Base-by-base conservation (phyloP, 2,113 vertebrate species). In the Sakesphorus luctuosus region DNA sequence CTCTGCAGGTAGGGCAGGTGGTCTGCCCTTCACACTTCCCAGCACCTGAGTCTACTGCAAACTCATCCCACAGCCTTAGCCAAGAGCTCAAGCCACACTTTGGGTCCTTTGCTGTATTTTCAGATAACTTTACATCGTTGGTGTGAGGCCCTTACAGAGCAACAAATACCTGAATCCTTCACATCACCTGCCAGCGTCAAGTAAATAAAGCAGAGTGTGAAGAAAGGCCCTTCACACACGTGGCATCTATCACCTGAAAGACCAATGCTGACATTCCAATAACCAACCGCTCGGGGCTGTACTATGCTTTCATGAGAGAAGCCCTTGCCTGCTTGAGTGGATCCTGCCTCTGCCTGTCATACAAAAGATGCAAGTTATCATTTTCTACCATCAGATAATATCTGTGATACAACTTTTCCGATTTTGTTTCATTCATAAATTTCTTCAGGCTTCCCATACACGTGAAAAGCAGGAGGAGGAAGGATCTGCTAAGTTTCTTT, bases 371-470 rank as follows among this genome's bases (percentile, higher is more conserved):
- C 6, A 62, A 86, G 31, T 63, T 73, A 67, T 8, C 40, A 4
- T 68, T 61, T 83, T 80, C 62, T 76, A 46, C 43, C 20, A 10
- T 18, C 47, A 26, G 18, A 58, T 35, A 69, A 40, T 31, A 16
- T 3, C 33, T 29, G 19, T 36, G 10, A 65, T 4, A 43, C 1
- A 0, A 35, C 19, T 46, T 65, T 9, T 15, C 47, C 29, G 28
- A 33, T 35, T 49, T 49, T 33, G 80, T 35, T 26, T 16, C 73
- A 93, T 94, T 87, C 93, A 95, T 43, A 81, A 78, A 68, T 89
- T 44, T 80, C 55, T 93, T 78, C 61, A 63, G 69, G 38, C 25
- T 86, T 93, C 55, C 46, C 15, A 67, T 81, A 47, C 6, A 31
- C 19, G 43, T 10, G 33, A 88, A 81, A 87, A 84, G 31, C 4